phyloP scores from a whole-genome alignment of 2,888 invertebrate species.

The Ophraella communa region DNA sequence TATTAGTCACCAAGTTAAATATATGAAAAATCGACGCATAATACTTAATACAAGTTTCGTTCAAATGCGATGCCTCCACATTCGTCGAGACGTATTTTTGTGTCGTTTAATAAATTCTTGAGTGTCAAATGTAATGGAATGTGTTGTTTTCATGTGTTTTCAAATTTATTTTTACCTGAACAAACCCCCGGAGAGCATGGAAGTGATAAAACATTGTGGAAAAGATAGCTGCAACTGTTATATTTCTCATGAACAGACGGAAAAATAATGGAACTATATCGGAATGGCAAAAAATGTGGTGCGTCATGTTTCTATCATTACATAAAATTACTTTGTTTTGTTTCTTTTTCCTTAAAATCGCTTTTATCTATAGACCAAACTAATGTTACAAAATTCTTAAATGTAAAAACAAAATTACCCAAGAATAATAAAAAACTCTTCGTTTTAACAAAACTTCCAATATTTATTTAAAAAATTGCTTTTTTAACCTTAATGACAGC shows the following conservation, averaged over 20 bases:
- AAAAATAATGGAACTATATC: constrained; percentile 17
- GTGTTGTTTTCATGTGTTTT: constrained; percentile 23
- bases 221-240: constrained; percentile 23
- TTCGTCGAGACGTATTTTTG: constrained; percentile 7
- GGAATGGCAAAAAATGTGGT: constrained; percentile 4
- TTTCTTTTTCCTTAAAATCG: no score
- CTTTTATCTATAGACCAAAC: no score
- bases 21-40: neutral
- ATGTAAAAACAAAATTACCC: no score
- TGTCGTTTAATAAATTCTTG: constrained; percentile 18
- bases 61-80: neutral
- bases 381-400: no score
- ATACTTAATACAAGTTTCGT: no score
- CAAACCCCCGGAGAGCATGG: constrained; percentile 13
- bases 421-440: no score
- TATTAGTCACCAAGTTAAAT: neutral
- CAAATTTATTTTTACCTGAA: constrained; percentile 23
- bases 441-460: no score
- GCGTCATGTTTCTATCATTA: constrained; percentile 15
- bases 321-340: constrained; percentile 5
- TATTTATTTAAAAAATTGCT: no score
- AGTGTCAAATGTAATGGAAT: constrained; percentile 24
- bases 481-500: no score
- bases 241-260: constrained; percentile 18
- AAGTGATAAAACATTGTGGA: constrained; percentile 15